Conservation (phyloP, 1,140 invertebrate genomes). For the Sweltsa coloradensis region DNA sequence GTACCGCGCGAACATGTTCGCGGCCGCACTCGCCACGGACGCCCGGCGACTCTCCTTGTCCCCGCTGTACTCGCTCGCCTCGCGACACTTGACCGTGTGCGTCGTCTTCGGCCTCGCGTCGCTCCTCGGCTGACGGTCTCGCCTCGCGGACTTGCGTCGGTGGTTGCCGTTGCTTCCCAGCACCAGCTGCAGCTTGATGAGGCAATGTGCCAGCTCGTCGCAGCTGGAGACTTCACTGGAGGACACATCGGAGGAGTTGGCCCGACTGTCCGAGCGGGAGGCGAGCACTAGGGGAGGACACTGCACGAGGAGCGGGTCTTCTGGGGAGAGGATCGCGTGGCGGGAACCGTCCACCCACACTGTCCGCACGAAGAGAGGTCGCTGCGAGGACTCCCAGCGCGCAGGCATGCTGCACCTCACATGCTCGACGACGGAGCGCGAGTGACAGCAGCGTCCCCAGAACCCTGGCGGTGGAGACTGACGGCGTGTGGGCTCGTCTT, state of each 20-base stretch:
- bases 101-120: neutral
- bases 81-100: neutral
- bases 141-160: no score
- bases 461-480: no score
- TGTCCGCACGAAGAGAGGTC: slow-evolving; percentile 53
- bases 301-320: slow-evolving; percentile 40
- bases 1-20: neutral
- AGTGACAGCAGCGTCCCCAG: no score
- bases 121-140: neutral
- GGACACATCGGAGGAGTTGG: neutral
- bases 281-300: slow-evolving; percentile 4
- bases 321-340: slow-evolving; percentile 50
- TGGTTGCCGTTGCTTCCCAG: slow-evolving; percentile 16
- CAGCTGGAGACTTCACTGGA: neutral
- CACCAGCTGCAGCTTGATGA: slow-evolving; percentile 27
- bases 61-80: neutral
- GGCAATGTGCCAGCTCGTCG: slow-evolving; percentile 23
- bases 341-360: slow-evolving; percentile 56
- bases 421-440: neutral
- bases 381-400: slow-evolving; percentile 54
- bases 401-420: slow-evolving; percentile 31
- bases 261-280: neutral
- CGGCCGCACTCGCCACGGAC: neutral
- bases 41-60: neutral
- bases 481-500: no score